Evolutionary conservation across 2,888 invertebrate genomes (phyloP), one percentile per base, ranked within the genome.

Genomic region (Stenichneumon culpator): DNA sequence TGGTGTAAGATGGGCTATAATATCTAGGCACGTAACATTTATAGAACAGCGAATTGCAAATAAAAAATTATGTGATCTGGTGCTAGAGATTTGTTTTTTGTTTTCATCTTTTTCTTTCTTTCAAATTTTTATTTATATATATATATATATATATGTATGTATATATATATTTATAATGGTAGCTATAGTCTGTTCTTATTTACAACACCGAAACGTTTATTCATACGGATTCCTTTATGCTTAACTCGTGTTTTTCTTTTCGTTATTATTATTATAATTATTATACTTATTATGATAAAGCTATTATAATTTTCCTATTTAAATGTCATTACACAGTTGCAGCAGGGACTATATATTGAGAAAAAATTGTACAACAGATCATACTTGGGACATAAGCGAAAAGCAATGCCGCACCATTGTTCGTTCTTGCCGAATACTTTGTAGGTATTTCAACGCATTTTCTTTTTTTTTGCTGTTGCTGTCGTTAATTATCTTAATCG

Each of bases 21-120:
- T 91, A 91, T 89, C 92, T 92, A 92, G 91, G 91, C 92, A 93
- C 92, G 92, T 92, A 93, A 44, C 92, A 93, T 92, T 84, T 84
- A 86, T 83, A 90, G 92, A 93, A 93, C 93, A 92, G 92, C 92
- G 90, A 93, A 92, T 92, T 90, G 92, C 90, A 92, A 93, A 93
- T 92, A 91, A 93, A 93, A 93, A 93, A 92, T 90, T 89, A 91
- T 92, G 89, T 91, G 86, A 89, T 91, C 86, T 89, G 90, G 89
- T 89, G 87, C 90, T 92, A 92, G 85, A 82, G 82, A 83, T 72
- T 47, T 80, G n/a, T 69, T 79, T 79, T 73, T 50, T 82, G 36
- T 67, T 63, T 74, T 36, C 83, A 60, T 79, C 70, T 69, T 84
- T 72, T 83, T 78, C 69, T 88, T 86, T 87, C 84, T 65, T 74